These are phyloP conservation scores for Thrips palmi DNA, from an alignment of 1,140 invertebrate species.

Conservation along the genomic window DNA sequence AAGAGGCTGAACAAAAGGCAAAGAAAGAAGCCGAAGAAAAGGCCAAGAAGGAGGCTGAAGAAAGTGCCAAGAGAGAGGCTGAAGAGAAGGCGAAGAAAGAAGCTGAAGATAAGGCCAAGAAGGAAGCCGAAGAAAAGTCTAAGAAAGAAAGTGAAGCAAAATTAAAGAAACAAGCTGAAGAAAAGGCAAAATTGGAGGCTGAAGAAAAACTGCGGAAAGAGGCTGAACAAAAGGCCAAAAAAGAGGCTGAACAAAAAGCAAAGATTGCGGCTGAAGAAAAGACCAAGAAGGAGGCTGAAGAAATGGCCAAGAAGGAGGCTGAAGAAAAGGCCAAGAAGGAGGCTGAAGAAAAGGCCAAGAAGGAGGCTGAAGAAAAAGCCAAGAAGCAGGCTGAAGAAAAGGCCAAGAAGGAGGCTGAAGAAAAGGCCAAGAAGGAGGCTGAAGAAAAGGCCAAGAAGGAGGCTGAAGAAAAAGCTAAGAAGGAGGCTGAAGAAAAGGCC, in stretches of 20 bases:
- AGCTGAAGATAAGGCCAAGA: too few relatives aligned
- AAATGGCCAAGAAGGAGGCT: constrained; percentile 16
- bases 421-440: too few relatives aligned
- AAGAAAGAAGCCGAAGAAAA: too few relatives aligned
- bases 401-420: not conserved
- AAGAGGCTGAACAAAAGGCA: too few relatives aligned
- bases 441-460: too few relatives aligned
- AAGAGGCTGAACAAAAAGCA: constrained; percentile 11
- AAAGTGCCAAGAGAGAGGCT: too few relatives aligned
- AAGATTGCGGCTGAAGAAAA: constrained; percentile 17
- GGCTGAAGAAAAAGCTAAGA: constrained; percentile 2
- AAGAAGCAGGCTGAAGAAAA: not conserved
- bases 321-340: constrained; percentile 6
- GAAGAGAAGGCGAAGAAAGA: too few relatives aligned
- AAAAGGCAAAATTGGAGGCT: not conserved
- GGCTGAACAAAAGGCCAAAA: constrained; percentile 7
- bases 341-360: constrained; percentile 2
- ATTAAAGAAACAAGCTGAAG: too few relatives aligned
- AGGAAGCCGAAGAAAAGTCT: too few relatives aligned
- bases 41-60: too few relatives aligned
- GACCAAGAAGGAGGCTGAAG: constrained; percentile 14
- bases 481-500: not conserved
- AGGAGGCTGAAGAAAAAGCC: not conserved
- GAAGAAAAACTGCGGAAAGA: too few relatives aligned
- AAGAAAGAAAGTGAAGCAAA: constrained; percentile 12